Conservation (phyloP, 2,888 invertebrate species). For the Pristionchus entomophagus region DNA sequence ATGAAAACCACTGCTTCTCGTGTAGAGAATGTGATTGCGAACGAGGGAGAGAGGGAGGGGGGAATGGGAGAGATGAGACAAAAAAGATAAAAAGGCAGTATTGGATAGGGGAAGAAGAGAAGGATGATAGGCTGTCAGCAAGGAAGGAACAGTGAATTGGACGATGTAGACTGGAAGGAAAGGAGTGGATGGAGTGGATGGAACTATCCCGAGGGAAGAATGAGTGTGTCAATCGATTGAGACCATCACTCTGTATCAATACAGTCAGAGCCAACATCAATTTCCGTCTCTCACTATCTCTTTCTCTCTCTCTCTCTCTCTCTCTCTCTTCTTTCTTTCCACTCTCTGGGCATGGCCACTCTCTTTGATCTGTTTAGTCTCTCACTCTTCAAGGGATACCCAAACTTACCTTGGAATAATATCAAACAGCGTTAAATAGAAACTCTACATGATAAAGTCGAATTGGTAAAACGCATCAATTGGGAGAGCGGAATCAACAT, state of each 20-base stretch:
- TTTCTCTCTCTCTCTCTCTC: conserved; percentile 15
- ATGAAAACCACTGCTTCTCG: too few species aligned
- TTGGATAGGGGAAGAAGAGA: not conserved
- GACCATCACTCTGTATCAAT: not conserved
- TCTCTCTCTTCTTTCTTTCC: not conserved
- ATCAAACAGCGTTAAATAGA: too few species aligned
- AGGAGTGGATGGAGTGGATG: not conserved
- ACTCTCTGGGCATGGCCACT: not conserved
- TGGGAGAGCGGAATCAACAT: too few species aligned
- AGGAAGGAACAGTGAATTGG: not conserved
- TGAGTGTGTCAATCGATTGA: not conserved
- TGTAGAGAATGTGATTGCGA: too few species aligned
- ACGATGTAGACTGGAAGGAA: not conserved
- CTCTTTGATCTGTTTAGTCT: not conserved
- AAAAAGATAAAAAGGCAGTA: not conserved
- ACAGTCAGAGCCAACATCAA: conserved; percentile 3
- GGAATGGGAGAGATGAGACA: too few species aligned
- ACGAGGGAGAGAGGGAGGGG: not conserved
- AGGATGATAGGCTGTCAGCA: not conserved
- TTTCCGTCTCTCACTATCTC: not conserved
- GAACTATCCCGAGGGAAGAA: not conserved
- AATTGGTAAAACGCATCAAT: too few species aligned
- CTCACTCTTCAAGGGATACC: not conserved
- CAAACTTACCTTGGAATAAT: too few species aligned
- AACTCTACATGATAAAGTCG: too few species aligned